Percentiles rank a stretch among this genome's conserved stretches.
Evolutionary conservation across 2,888 invertebrate genomes (phyloP).

Genomic region (Pristionchus exspectatus): DNA sequence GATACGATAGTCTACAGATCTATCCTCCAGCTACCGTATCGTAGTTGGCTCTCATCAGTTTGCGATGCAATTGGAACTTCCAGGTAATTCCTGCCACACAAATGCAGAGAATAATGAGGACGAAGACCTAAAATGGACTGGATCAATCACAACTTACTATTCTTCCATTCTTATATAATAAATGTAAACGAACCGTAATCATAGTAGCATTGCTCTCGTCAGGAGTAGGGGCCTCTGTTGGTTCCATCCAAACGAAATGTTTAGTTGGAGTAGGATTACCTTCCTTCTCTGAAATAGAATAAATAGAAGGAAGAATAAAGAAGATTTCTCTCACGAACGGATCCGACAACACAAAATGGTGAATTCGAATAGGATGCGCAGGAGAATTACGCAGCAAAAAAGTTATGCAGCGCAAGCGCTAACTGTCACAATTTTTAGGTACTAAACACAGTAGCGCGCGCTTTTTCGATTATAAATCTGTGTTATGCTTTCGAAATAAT

Average conservation of each 20-base stretch:
- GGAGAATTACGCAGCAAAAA: no score
- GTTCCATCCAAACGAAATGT: constrained; percentile 74
- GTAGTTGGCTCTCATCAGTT: constrained; percentile 78
- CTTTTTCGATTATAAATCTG: no score
- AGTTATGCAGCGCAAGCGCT: no score
- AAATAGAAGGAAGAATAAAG: not conserved
- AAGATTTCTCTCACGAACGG: no score
- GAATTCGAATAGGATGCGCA: no score
- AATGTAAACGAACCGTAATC: constrained; percentile 53
- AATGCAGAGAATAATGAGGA: constrained; percentile 77
- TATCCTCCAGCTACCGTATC: constrained; percentile 77
- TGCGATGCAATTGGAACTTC: constrained; percentile 77
- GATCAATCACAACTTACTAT: not conserved
- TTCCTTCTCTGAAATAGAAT: constrained; percentile 54
- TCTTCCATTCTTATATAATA: not conserved
- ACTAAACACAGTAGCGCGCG: no score
- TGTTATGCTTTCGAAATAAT: no score
- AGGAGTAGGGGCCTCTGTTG: constrained; percentile 72
- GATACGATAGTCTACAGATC: not conserved
- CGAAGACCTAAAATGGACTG: constrained; percentile 65
- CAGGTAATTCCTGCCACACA: constrained; percentile 76
- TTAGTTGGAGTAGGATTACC: constrained; percentile 59
- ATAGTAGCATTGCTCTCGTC: constrained; percentile 72
- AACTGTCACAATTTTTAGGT: no score
- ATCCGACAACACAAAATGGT: no score